Evolutionary conservation across 2,113 vertebrate genomes (phyloP), one percentile per base, ranked within the genome.

Genomic region (Alouatta palliata): DNA sequence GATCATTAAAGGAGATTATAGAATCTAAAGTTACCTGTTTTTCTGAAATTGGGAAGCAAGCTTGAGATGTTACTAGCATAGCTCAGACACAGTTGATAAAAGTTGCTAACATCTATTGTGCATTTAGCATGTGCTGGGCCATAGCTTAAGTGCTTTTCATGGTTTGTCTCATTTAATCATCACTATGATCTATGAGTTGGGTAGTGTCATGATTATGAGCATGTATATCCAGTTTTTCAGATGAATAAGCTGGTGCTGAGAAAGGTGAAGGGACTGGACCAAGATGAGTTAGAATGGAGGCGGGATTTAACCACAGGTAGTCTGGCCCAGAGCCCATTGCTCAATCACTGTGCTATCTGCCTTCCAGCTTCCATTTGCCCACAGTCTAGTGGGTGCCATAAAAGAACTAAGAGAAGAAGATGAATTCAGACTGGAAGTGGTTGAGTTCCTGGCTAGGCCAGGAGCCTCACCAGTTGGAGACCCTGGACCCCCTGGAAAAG

Each of bases 31-130:
- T 85, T 68, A 58, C 27, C n/a, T 76, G 58, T 87, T 90, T 95
- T 84, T 64, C 61, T 66, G 85, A 96, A 96, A 87, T 47, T 32
- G 23, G 91, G 35, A 89, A 76, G 47, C 25, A 96, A 96, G 23
- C 13, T 91, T 90, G 45, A 79, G 76, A 75, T 76, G 10, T 90
- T 89, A 75, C 35, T 70, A 37, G 30, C 73, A 88, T 45, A 95
- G 56, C 13, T 89, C 47, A 70, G 43, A 83, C 92, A 77, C 19
- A 85, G 25, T 56, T 91, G 64, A 81, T 85, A 70, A 77, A 96
- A 83, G 88, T 35, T 85, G 6, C 45, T 82, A 87, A 80, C 52
- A 52, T 61, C 79, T 94, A 84, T 12, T 89, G 25, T 87, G 40
- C 49, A 52, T 37, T 95, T 95, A 66, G 37, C 35, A 76, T n/a